These are phyloP conservation scores for Dinomys branickii DNA, from an alignment of 2,113 vertebrate species.

Conservation along the genomic window DNA sequence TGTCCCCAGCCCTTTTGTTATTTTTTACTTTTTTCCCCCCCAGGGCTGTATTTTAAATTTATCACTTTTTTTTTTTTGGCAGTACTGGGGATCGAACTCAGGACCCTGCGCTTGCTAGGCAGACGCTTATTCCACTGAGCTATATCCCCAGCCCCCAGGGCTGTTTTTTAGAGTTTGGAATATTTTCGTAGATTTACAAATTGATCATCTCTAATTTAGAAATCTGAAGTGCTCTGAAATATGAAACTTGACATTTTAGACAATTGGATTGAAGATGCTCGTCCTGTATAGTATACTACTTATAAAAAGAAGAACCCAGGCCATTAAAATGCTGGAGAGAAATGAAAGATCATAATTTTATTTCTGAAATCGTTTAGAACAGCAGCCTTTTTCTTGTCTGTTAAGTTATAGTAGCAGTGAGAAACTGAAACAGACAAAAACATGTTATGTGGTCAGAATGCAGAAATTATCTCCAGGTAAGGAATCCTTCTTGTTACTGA, in stretches of 20 bases:
- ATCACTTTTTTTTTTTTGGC: too few relatives aligned
- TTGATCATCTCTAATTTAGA: not conserved
- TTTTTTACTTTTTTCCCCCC: too few relatives aligned
- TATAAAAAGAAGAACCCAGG: not conserved
- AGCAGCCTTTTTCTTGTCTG: constrained; percentile 25
- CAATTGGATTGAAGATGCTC: not conserved
- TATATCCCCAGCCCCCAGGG: not conserved
- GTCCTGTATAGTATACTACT: not conserved
- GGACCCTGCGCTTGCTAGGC: too few relatives aligned
- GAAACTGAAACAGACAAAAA: constrained; percentile 22
- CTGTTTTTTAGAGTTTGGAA: not conserved
- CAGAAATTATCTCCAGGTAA: constrained; percentile 30
- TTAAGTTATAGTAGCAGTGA: constrained; percentile 22
- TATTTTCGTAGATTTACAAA: not conserved
- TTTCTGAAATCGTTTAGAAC: constrained; percentile 47
- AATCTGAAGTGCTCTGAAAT: not conserved
- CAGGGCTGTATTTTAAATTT: not conserved
- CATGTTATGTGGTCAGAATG: constrained; percentile 44
- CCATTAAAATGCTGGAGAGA: constrained; percentile 24
- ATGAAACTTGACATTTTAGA: not conserved
- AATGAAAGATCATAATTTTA: constrained; percentile 11
- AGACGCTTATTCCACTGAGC: too few relatives aligned
- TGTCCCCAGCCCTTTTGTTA: not conserved
- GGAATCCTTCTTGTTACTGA: constrained; percentile 5
- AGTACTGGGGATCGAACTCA: too few relatives aligned